Conservation (phyloP, 2,113 vertebrate genomes). For the Cathartes aura region DNA sequence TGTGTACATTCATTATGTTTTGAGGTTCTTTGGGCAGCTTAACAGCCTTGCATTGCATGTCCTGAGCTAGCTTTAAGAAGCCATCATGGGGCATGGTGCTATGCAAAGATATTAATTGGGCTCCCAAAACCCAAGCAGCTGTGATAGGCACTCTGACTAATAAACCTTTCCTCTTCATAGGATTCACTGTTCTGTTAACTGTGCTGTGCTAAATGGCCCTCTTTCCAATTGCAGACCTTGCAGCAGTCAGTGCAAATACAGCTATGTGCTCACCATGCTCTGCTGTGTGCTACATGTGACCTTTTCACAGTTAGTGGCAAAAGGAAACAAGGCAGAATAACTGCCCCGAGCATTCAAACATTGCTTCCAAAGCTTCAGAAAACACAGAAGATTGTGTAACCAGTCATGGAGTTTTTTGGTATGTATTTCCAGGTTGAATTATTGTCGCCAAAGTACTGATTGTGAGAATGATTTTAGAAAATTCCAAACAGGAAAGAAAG, state of each 20-base stretch:
- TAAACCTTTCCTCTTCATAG: neutral
- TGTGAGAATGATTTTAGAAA: neutral
- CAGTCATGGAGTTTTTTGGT: neutral
- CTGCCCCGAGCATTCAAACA: neutral
- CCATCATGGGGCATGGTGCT: neutral
- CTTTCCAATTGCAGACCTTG: neutral
- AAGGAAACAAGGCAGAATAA: neutral
- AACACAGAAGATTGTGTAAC: neutral
- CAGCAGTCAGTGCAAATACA: neutral
- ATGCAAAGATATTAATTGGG: neutral
- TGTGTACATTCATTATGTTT: neutral
- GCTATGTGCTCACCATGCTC: neutral
- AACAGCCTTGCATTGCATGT: neutral
- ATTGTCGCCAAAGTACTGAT: neutral
- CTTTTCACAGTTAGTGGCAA: neutral
- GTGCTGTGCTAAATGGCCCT: neutral
- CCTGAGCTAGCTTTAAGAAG: neutral
- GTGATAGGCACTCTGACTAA: neutral
- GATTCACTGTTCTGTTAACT: neutral
- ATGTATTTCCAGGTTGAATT: neutral
- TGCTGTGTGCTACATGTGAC: fast-evolving
- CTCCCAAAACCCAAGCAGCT: neutral
- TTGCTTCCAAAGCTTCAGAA: neutral
- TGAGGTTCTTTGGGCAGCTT: neutral
- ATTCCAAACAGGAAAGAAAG: neutral